Evolutionary conservation across 2,113 vertebrate species (phyloP).

Genomic region (Brienomyrus brachyistius): DNA sequence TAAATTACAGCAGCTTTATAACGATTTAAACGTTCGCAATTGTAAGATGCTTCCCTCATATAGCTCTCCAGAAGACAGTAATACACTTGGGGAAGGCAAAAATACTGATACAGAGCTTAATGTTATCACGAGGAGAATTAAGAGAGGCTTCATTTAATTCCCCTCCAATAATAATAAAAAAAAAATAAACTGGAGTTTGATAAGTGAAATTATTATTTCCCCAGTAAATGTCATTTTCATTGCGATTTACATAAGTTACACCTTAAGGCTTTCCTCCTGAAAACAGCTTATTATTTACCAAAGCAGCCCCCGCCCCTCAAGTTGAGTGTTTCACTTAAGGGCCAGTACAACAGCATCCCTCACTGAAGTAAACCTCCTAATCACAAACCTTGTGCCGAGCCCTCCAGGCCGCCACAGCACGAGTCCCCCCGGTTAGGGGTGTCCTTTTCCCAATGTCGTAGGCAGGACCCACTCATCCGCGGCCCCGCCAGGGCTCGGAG

Average conservation of each 20-base stretch:
- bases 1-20: neutral
- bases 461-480: neutral
- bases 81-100: neutral
- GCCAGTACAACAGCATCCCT: neutral
- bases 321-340: neutral
- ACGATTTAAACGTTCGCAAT: neutral
- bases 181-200: neutral
- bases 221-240: neutral
- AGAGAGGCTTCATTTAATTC: neutral
- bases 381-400: neutral
- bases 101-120: neutral
- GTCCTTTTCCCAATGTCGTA: neutral
- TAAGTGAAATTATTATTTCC: slow-evolving; percentile 6
- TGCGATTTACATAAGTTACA: neutral
- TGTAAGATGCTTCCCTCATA: neutral
- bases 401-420: neutral
- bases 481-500: neutral
- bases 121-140: neutral
- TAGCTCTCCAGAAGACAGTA: neutral
- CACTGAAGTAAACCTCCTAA: neutral
- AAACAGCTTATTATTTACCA: slow-evolving; percentile 5
- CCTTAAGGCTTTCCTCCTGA: neutral
- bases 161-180: neutral
- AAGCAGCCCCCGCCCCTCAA: neutral
- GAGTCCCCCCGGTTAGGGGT: neutral